Base-by-base conservation (phyloP, 2,113 vertebrate genomes). In the Corythornis vintsioides region DNA sequence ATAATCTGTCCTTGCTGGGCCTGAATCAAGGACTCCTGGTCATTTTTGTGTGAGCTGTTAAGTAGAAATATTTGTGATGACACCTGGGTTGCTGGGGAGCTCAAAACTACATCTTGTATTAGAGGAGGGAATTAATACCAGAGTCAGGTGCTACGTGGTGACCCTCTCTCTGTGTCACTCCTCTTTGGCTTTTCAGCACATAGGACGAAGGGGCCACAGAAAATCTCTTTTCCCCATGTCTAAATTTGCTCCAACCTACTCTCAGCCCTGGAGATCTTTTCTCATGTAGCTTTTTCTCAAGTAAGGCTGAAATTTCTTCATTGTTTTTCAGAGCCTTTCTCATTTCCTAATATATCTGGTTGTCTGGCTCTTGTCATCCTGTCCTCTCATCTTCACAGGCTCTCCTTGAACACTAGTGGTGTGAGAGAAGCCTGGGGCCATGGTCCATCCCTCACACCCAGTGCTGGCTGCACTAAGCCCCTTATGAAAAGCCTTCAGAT, bases 31-130 rank as follows among this genome's bases (percentile, higher is more conserved):
- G 88, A 38, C 88, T 80, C 1, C 0, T 59, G 42, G 16, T 76
- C 10, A 0, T 48, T 63, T 86, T 65, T 18, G 10, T 50, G 42
- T 70, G 45, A 59, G 64, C 79, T 5, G 4, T 45, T 25, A 22
- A 84, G 89, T 7, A 65, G 78, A 71, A 88, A 74, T 82, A 52
- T 81, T 94, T 90, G 35, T 42, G n/a, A 55, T 38, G 73, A 67
- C 12, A n/a, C 38, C 5, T 45, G 50, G 31, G 7, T 65, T 40
- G 18, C 52, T 35, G 20, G 45, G 42, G 38, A 86, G 69, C 33
- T 83, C 55, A 28, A 10, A 22, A 65, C 63, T 48, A 8, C 65
- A 69, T 67, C 45, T 78, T 4, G 6, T 31, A 10, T 59, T 86
- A 55, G 66, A 64, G 61, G 61, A 60, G 48, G 6, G 74, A 69